Percentiles rank a stretch among this genome's conserved stretches.
phyloP scores from a whole-genome alignment of 2,888 invertebrate species.

The Gastrophysa polygoni region DNA sequence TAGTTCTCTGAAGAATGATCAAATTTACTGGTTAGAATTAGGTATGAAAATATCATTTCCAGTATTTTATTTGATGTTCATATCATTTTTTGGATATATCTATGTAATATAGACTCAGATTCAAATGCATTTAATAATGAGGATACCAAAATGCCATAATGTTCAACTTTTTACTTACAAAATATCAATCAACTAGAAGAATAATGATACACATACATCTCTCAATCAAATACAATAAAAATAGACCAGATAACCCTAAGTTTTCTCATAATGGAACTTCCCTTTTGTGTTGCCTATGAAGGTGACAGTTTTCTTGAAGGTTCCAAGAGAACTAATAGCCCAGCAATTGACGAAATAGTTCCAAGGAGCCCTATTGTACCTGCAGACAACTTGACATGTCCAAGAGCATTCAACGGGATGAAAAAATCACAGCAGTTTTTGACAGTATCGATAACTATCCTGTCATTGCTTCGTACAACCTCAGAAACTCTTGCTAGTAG shows the following conservation, averaged over 20 bases:
- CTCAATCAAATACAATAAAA: not conserved
- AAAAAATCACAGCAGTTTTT: slow-evolving; percentile 89
- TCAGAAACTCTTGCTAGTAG: slow-evolving; percentile 31
- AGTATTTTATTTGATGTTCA: slow-evolving; percentile 36
- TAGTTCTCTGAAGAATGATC: slow-evolving; percentile 16
- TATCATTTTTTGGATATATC: slow-evolving; percentile 17
- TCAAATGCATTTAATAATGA: too few relatives aligned
- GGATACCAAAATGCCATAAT: too few relatives aligned
- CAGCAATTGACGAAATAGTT: slow-evolving; percentile 80
- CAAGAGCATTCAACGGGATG: slow-evolving; percentile 82
- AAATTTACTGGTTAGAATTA: slow-evolving; percentile 24
- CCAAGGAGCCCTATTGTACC: slow-evolving; percentile 80
- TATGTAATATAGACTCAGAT: slow-evolving; percentile 1
- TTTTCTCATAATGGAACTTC: not conserved
- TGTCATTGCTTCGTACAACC: slow-evolving; percentile 61
- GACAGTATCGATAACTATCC: slow-evolving; percentile 79
- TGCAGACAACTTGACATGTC: slow-evolving; percentile 77
- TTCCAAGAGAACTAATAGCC: slow-evolving; percentile 75
- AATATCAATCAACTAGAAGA: not conserved
- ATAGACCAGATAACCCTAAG: not conserved
- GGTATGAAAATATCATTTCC: slow-evolving; percentile 33
- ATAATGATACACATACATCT: not conserved
- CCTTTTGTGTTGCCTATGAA: too few relatives aligned
- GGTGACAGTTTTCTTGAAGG: slow-evolving; percentile 80
- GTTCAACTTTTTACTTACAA: not conserved